A percentile compares a stretch with the other conserved stretches of the same genome.
phyloP scores from a whole-genome alignment of 2,113 vertebrate species.

The Charadrius vociferus region DNA sequence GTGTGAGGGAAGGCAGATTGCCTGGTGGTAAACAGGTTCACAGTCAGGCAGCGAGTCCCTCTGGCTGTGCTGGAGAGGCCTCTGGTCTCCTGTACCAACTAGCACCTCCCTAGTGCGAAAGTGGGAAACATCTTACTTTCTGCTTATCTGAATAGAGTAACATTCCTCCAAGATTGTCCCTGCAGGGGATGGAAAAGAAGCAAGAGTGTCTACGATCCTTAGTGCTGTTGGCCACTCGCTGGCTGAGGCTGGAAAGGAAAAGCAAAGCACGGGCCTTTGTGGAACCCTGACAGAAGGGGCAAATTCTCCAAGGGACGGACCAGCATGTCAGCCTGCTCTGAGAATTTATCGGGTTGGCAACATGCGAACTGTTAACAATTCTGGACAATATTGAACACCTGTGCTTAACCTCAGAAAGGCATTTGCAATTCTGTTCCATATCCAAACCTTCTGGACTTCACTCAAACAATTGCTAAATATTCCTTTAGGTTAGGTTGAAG shows the following conservation, averaged over 20 bases:
- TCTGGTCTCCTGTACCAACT: neutral
- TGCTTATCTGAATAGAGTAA: neutral
- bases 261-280: neutral
- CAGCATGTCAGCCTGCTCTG: neutral
- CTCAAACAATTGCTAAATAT: neutral
- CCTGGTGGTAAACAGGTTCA: neutral
- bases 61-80: neutral
- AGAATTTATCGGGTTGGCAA: neutral
- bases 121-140: neutral
- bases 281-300: neutral
- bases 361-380: neutral
- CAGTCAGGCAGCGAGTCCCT: neutral
- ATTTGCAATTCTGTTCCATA: neutral
- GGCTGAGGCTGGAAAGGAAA: neutral
- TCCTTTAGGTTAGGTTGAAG: neutral
- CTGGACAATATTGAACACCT: neutral
- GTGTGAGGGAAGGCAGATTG: neutral
- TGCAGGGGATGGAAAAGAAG: neutral
- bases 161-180: neutral
- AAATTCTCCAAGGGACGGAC: neutral
- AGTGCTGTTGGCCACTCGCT: neutral
- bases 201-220: neutral
- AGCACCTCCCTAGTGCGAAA: neutral
- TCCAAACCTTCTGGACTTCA: neutral
- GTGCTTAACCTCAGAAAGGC: neutral